These are phyloP conservation scores for Rutpela maculata DNA, from an alignment of 2,888 invertebrate genomes.

Conservation along the genomic window DNA sequence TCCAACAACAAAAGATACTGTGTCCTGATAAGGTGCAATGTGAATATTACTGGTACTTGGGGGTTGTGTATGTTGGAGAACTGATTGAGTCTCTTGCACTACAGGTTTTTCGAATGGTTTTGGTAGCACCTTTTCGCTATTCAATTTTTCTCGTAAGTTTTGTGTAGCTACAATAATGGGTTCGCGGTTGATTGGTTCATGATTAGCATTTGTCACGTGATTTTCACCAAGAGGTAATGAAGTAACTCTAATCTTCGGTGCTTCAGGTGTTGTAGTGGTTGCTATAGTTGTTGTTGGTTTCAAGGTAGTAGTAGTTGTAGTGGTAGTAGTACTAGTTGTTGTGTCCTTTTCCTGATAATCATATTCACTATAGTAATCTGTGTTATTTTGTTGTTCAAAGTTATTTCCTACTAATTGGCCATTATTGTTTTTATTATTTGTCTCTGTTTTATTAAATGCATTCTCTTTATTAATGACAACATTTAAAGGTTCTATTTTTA, in stretches of 20 bases:
- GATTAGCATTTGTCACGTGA: slow-evolving; percentile 63
- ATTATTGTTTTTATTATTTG: slow-evolving; percentile 15
- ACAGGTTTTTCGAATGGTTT: slow-evolving; percentile 67
- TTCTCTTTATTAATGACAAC: slow-evolving; percentile 17
- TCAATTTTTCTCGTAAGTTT: slow-evolving; percentile 71
- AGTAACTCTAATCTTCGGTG: slow-evolving; percentile 66
- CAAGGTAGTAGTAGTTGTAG: slow-evolving; percentile 45
- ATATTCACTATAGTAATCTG: slow-evolving; percentile 49
- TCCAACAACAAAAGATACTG: slow-evolving; percentile 80
- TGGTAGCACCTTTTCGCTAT: slow-evolving; percentile 69
- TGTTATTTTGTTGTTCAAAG: slow-evolving; percentile 16
- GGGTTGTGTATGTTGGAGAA: slow-evolving; percentile 51
- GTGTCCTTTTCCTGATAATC: slow-evolving; percentile 55
- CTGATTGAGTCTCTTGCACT: slow-evolving; percentile 55
- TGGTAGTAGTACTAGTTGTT: slow-evolving; percentile 43
- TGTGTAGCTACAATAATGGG: slow-evolving; percentile 71
- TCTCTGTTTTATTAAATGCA: slow-evolving; percentile 19
- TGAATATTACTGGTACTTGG: slow-evolving; percentile 80
- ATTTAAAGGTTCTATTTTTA: slow-evolving; percentile 56
- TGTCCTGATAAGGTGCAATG: slow-evolving; percentile 80
- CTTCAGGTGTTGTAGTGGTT: slow-evolving; percentile 50
- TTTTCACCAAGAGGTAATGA: slow-evolving; percentile 73
- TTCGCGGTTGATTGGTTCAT: slow-evolving; percentile 56
- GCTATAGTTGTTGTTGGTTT: slow-evolving; percentile 41
- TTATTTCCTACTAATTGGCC: slow-evolving; percentile 30